Percentiles rank a stretch among this genome's conserved stretches.
These are phyloP conservation scores for Genyomyrus donnyi DNA, from an alignment of 2,113 vertebrate species.

Conservation along the genomic window DNA sequence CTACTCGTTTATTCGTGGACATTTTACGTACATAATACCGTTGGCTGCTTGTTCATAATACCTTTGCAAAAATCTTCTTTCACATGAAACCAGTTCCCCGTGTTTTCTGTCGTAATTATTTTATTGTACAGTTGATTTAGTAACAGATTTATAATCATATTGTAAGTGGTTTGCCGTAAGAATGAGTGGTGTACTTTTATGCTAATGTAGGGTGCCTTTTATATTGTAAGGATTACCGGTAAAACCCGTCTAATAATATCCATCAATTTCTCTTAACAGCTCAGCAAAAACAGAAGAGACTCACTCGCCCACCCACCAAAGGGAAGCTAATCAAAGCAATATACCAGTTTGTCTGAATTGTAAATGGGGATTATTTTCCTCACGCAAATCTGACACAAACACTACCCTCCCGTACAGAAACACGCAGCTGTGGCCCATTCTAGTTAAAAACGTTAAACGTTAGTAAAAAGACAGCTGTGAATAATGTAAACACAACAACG, in stretches of 20 bases:
- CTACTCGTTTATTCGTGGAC: not conserved
- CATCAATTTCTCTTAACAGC: not conserved
- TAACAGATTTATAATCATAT: not conserved
- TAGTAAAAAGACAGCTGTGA: not conserved
- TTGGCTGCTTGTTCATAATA: not conserved
- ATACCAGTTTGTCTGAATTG: not conserved
- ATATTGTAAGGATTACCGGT: not conserved
- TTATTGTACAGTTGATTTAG: not conserved
- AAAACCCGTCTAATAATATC: not conserved
- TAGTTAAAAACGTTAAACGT: not conserved
- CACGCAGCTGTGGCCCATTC: not conserved
- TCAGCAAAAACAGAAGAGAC: not conserved
- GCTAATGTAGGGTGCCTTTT: not conserved
- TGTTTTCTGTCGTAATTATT: not conserved
- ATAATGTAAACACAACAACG: not conserved
- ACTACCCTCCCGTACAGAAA: not conserved
- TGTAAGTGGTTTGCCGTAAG: not conserved
- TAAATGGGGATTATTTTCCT: not conserved
- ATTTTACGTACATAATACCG: not conserved
- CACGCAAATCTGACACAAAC: not conserved
- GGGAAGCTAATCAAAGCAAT: not conserved
- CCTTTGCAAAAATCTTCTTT: not conserved
- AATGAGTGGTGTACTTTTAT: not conserved
- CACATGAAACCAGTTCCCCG: not conserved
- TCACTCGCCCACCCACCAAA: not conserved